Evolutionary conservation across 2,113 vertebrate genomes (phyloP).

Genomic region (Antechinus flavipes): DNA sequence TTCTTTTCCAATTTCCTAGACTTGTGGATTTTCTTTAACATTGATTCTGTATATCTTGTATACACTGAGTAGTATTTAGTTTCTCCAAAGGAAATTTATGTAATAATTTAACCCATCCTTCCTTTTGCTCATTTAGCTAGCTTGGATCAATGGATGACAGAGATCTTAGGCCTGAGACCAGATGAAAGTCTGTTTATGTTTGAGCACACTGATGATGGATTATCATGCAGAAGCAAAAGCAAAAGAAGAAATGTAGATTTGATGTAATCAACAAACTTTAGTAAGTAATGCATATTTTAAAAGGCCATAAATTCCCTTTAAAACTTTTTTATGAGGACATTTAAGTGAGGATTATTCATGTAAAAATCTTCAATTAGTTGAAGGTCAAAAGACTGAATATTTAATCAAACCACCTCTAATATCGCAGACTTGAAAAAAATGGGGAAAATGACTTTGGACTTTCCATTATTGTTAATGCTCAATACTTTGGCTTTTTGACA

Average conservation of each 20-base stretch:
- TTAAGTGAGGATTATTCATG: slow-evolving; percentile 19
- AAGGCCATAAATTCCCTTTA: slow-evolving; percentile 8
- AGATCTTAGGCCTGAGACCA: slow-evolving; percentile 63
- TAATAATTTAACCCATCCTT: slow-evolving; percentile 79
- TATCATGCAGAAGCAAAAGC: slow-evolving; percentile 9
- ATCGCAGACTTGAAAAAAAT: background rate
- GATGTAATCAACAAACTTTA: slow-evolving; percentile 2
- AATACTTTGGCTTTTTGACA: slow-evolving; percentile 2
- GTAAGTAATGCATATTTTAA: slow-evolving; percentile 31
- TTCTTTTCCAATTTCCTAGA: slow-evolving; percentile 74
- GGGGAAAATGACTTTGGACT: background rate
- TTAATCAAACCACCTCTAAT: background rate
- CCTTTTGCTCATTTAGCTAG: slow-evolving; percentile 68
- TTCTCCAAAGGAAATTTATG: slow-evolving; percentile 77
- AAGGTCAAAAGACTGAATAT: slow-evolving; percentile 25
- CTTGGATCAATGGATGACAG: slow-evolving; percentile 71
- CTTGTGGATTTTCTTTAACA: slow-evolving; percentile 65
- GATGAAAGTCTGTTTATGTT: slow-evolving; percentile 50
- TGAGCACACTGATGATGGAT: slow-evolving; percentile 44
- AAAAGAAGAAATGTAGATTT: background rate
- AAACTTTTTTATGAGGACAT: slow-evolving; percentile 10
- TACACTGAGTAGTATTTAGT: slow-evolving; percentile 64
- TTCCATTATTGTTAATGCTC: background rate
- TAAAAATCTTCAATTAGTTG: slow-evolving; percentile 21
- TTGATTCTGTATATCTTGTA: slow-evolving; percentile 56